These are phyloP conservation scores for Marronus borbonicus DNA, from an alignment of 2,888 invertebrate species.

Conservation along the genomic window DNA sequence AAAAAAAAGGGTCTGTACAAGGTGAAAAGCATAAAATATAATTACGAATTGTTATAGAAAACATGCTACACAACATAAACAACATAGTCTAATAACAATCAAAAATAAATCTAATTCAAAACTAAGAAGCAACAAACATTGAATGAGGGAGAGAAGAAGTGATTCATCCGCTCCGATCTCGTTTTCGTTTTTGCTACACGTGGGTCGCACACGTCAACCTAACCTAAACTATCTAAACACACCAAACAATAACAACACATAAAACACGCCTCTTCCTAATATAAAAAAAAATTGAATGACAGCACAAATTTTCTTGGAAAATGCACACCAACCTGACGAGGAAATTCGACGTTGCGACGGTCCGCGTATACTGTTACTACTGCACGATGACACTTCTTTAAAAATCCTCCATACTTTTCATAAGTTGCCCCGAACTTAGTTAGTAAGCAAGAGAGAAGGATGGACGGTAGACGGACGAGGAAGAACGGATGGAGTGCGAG, in stretches of 20 bases:
- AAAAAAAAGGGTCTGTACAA: not conserved
- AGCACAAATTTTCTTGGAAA: constrained; percentile 30
- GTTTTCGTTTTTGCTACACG: constrained; percentile 29
- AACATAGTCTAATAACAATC: constrained; percentile 16
- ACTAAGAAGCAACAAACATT: constrained; percentile 37
- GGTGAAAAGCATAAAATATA: not conserved
- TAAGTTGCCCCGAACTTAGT: constrained; percentile 65
- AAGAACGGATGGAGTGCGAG: constrained; percentile 59
- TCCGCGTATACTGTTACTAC: constrained; percentile 54
- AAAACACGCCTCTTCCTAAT: constrained; percentile 27
- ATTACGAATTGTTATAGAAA: not conserved
- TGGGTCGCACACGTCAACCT: constrained; percentile 39
- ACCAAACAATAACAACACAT: constrained; percentile 38
- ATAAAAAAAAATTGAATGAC: constrained; percentile 20
- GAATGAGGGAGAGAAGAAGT: constrained; percentile 29
- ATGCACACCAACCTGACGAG: constrained; percentile 56
- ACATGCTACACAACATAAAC: constrained; percentile 23
- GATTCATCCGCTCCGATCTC: constrained; percentile 21
- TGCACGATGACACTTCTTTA: constrained; percentile 55
- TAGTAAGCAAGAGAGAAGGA: constrained; percentile 59
- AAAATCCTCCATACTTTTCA: constrained; percentile 61
- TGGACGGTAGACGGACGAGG: constrained; percentile 43
- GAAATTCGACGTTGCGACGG: constrained; percentile 45
- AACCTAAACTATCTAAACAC: constrained; percentile 42
- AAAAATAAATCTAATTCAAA: constrained; percentile 34